Conservation (phyloP, 2,113 vertebrate genomes). For the Gallinago paraguaiae region DNA sequence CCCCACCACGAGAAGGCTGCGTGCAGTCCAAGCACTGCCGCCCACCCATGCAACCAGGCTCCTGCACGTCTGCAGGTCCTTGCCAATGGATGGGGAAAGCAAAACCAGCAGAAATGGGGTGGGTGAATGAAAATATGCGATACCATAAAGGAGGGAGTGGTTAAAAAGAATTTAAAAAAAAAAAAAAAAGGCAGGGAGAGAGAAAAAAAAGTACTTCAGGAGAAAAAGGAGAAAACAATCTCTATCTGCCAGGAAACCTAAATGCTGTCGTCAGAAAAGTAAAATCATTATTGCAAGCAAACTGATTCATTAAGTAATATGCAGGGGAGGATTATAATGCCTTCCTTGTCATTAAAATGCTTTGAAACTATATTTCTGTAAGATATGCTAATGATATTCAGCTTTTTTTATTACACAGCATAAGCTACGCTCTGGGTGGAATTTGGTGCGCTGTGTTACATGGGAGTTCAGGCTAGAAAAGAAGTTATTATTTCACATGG, state of each 20-base stretch:
- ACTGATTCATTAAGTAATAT: constrained; percentile 44
- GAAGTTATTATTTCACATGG: background rate
- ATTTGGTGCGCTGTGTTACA: background rate
- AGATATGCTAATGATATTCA: constrained; percentile 6
- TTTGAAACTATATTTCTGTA: constrained; percentile 44
- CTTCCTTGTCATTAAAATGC: constrained; percentile 43
- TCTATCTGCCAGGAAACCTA: background rate
- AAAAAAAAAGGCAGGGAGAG: background rate
- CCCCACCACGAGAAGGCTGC: fast-evolving
- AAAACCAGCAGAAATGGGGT: background rate
- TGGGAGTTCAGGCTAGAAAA: background rate
- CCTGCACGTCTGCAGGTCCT: background rate
- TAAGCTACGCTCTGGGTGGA: background rate
- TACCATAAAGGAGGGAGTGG: background rate
- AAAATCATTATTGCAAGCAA: constrained; percentile 35
- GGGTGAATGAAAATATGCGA: background rate
- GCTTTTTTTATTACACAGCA: constrained; percentile 18
- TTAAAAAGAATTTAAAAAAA: background rate
- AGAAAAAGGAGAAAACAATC: background rate
- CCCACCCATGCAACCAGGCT: background rate
- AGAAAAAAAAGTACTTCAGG: background rate
- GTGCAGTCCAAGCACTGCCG: fast-evolving
- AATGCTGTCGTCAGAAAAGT: constrained; percentile 15
- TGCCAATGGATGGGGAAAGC: background rate
- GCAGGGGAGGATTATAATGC: constrained; percentile 31